A percentile compares a stretch with the other conserved stretches of the same genome.
Conservation (phyloP, 2,113 vertebrate genomes). For the Eretmochelys imbricata region DNA sequence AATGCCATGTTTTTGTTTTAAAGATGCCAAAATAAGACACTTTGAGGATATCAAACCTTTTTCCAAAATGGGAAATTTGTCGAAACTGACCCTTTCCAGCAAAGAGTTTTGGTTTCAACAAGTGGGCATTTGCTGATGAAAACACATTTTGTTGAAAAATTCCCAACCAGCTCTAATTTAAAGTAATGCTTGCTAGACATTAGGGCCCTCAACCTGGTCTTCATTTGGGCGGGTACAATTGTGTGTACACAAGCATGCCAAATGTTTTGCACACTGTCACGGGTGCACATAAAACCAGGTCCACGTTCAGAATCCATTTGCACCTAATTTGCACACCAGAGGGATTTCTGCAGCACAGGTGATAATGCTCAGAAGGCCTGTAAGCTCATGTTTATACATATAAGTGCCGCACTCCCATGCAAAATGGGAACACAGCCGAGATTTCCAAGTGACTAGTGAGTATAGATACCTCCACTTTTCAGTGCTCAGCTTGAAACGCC, state of each 20-base stretch:
- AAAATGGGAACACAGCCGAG: not conserved
- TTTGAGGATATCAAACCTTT: not conserved
- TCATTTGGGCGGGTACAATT: not conserved
- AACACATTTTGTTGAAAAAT: not conserved
- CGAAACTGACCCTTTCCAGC: accelerated
- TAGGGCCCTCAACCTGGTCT: not conserved
- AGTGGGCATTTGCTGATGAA: not conserved
- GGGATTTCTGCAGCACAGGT: not conserved
- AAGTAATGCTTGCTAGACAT: not conserved
- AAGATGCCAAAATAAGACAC: not conserved
- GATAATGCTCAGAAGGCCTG: not conserved
- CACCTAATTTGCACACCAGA: not conserved
- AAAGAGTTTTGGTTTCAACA: accelerated
- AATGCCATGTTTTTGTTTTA: not conserved
- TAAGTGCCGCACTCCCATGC: not conserved
- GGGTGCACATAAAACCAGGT: not conserved
- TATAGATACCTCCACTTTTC: not conserved
- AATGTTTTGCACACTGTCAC: not conserved
- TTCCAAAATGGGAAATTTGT: not conserved
- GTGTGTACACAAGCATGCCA: not conserved
- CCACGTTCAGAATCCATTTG: not conserved
- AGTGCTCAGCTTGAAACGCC: not conserved
- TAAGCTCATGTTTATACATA: not conserved
- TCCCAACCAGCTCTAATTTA: not conserved
- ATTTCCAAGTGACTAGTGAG: not conserved